Base-by-base conservation (phyloP, 2,888 invertebrate species). In the Antitype chi region DNA sequence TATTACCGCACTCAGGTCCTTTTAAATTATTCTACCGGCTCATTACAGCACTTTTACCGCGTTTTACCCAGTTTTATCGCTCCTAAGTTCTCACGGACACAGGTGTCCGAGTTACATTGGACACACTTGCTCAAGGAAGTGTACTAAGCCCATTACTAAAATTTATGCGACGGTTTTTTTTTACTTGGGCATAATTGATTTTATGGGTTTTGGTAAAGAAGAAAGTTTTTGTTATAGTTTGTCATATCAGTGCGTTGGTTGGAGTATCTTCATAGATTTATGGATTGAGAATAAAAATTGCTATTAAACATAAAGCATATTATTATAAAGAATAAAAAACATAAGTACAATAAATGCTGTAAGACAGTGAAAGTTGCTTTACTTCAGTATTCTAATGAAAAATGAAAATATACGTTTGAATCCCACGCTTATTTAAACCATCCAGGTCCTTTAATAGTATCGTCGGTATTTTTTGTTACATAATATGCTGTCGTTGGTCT, bases 61-160 rank as follows among this genome's bases (percentile, higher is more conserved):
- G 68, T 59, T 25, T 72, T 28, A 70, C 60, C 13, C 28, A 38
- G 25, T 59, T 63, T 52, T 55, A 80, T 52, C 57, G 59, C 59
- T 74, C n/a, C 52, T n/a, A 62, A 71, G 78, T 88, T 88, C 88
- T 82, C 88, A 88, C 88, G 89, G 85, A 55, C 88, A 84, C 89
- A 89, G 89, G 89, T 88, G 89, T 81, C 70, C 77, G 66, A 74
- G 67, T 38, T 63, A 64, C 77, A 38, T 72, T 60, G 79, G 86
- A 38, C 76, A 63, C 68, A 78, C 71, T 89, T 81, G 83, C 74
- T 59, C 84, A 89, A 89, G 89, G 89, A 84, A 85, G 82, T 79
- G 79, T 81, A 52, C 73, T 86, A n/a, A 76, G 84, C 13, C 89
- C 87, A 78, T 84, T 87, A 82, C 69, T 80, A 38, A 73, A 85